Conservation (phyloP, 37 sponge, comb jelly and placozoan genomes). For the Beroe ovata region DNA sequence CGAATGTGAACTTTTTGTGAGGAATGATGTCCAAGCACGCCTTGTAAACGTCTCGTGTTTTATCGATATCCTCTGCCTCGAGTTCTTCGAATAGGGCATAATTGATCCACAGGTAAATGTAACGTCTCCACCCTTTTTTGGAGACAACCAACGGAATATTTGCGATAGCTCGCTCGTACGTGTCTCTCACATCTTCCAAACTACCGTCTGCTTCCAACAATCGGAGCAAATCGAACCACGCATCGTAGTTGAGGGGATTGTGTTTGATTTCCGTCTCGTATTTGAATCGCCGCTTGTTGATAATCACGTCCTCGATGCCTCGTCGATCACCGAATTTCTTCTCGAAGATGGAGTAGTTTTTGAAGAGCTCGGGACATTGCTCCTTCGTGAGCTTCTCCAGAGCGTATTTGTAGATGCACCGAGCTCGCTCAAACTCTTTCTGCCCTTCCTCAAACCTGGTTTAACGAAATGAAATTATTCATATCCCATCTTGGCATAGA, state of each 20-base stretch:
- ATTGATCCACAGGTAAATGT: conserved; percentile 97
- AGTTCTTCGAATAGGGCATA: conserved; percentile 98
- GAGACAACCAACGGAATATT: conserved; percentile 85
- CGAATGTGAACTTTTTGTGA: conserved; percentile 94
- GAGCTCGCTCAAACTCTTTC: conserved; percentile 76
- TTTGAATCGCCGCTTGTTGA: conserved; percentile 81
- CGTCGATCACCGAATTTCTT: conserved; percentile 91
- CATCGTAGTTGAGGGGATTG: conserved; percentile 93
- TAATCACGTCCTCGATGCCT: conserved; percentile 92
- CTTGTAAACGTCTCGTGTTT: conserved; percentile 87
- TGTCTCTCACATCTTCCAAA: conserved; percentile 81
- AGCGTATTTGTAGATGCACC: conserved; percentile 94
- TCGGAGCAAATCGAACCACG: conserved; percentile 97
- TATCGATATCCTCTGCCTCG: conserved; percentile 77
- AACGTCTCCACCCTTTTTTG: conserved; percentile 91
- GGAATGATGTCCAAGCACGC: conserved; percentile 88
- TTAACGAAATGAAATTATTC: too few relatives aligned
- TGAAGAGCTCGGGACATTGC: conserved; percentile 83
- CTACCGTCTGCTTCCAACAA: conserved; percentile 82
- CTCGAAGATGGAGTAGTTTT: conserved; percentile 91
- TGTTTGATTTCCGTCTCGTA: conserved; percentile 80
- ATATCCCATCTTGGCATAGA: too few relatives aligned
- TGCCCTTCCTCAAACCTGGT: conserved; percentile 88
- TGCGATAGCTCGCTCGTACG: conserved; percentile 96
- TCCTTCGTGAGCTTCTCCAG: conserved; percentile 89